phyloP scores from a whole-genome alignment of 2,113 vertebrate genomes.

The Protobothrops mucrosquamatus region DNA sequence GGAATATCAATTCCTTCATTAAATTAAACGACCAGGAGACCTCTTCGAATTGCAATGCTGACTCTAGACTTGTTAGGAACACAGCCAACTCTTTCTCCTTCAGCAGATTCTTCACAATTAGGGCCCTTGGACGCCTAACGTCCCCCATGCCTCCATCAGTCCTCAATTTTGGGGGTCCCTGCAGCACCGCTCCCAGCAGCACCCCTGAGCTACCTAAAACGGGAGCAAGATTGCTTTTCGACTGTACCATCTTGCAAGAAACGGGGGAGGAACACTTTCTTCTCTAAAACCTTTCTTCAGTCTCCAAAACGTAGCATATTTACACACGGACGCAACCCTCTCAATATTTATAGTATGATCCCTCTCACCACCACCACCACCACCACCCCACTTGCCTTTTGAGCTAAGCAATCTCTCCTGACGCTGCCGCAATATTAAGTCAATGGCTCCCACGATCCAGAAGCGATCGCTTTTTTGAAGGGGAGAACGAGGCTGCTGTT shows the following conservation, averaged over 20 bases:
- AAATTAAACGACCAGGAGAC: not conserved
- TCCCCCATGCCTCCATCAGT: not conserved
- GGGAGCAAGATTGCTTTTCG: slow-evolving; percentile 9
- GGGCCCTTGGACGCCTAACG: not conserved
- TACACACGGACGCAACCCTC: not conserved
- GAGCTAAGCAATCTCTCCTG: slow-evolving; percentile 41
- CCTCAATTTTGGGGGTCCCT: not conserved
- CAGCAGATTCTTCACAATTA: not conserved
- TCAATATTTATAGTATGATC: not conserved
- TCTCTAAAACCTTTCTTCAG: not conserved
- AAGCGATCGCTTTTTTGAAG: not conserved
- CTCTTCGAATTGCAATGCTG: not conserved
- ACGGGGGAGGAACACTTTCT: not conserved
- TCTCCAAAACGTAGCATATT: not conserved
- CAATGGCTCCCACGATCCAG: slow-evolving; percentile 6
- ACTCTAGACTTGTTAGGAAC: not conserved
- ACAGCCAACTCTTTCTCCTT: not conserved
- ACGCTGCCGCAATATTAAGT: slow-evolving; percentile 11
- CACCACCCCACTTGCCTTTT: slow-evolving; percentile 17
- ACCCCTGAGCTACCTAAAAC: not conserved
- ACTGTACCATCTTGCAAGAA: slow-evolving; percentile 27
- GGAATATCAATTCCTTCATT: not conserved
- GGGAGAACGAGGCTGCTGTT: slow-evolving; percentile 2
- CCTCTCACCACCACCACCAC: not conserved
- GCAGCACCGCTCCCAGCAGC: not conserved